Conservation (phyloP, 1,140 invertebrate species). For the Neocloeon triangulifer region DNA sequence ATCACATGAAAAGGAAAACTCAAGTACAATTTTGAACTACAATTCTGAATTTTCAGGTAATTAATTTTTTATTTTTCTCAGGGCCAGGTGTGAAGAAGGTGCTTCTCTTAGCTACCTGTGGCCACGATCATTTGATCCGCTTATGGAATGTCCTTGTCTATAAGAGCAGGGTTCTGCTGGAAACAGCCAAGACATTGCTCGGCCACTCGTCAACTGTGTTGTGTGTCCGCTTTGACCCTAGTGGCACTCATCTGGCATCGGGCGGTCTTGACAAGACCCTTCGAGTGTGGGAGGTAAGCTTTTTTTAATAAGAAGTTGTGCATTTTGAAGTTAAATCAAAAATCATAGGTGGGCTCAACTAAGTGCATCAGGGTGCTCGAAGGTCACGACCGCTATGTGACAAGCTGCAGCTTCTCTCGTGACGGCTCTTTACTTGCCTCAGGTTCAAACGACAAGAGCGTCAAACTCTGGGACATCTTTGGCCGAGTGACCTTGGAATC, state of each 20-base stretch:
- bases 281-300: constrained; percentile 39
- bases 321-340: too few relatives aligned
- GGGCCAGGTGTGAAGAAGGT: constrained; percentile 20
- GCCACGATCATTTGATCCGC: constrained; percentile 49
- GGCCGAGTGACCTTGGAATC: too few relatives aligned
- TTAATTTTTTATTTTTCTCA: constrained; percentile 9
- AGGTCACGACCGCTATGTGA: constrained; percentile 44
- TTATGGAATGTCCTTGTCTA: constrained; percentile 36
- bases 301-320: not conserved
- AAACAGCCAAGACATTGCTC: constrained; percentile 12
- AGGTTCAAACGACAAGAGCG: constrained; percentile 46
- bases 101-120: constrained; percentile 38
- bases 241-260: constrained; percentile 34
- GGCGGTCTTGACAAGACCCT: constrained; percentile 43
- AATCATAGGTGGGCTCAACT: constrained; percentile 2
- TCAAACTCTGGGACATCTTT: constrained; percentile 38
- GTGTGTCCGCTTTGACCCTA: constrained; percentile 31
- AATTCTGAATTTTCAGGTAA: too few relatives aligned
- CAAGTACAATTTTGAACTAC: constrained; percentile 4
- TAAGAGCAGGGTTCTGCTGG: constrained; percentile 11
- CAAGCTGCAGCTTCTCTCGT: constrained; percentile 41
- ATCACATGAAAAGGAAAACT: too few relatives aligned
- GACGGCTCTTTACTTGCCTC: constrained; percentile 37
- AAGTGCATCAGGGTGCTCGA: constrained; percentile 23
- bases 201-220: constrained; percentile 28